A percentile compares a stretch with the other conserved stretches of the same genome.
phyloP scores from a whole-genome alignment of 1,140 invertebrate genomes.

The Probaryconus sp. region DNA sequence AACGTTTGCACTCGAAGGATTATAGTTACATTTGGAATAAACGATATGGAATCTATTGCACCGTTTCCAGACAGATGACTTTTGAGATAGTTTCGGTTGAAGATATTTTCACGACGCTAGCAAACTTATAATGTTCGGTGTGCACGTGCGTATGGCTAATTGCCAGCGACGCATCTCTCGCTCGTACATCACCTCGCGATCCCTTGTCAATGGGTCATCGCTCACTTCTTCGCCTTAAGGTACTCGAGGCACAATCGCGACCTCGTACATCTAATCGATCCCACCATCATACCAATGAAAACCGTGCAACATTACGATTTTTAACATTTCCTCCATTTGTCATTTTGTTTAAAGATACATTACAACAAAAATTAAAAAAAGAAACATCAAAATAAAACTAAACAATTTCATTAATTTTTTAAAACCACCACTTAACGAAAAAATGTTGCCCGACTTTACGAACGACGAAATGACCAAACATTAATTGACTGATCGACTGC shows the following conservation, averaged over 20 bases:
- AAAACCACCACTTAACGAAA: too few relatives aligned
- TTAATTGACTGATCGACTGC: too few relatives aligned
- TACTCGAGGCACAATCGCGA: conserved; percentile 33
- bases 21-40: too few relatives aligned
- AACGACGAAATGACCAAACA: too few relatives aligned
- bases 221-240: conserved; percentile 57
- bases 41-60: too few relatives aligned
- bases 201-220: conserved; percentile 59
- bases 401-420: too few relatives aligned
- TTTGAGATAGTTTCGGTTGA: too few relatives aligned
- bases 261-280: conserved; percentile 52
- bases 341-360: background rate
- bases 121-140: conserved; percentile 31
- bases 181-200: conserved; percentile 57
- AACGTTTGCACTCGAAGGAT: too few relatives aligned
- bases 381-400: conserved; percentile 8
- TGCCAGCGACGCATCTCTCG: conserved; percentile 51
- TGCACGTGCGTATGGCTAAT: conserved; percentile 46
- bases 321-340: conserved; percentile 36
- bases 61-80: too few relatives aligned
- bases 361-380: too few relatives aligned
- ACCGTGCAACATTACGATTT: conserved; percentile 38
- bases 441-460: too few relatives aligned
- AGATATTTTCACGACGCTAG: too few relatives aligned
- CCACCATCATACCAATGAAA: conserved; percentile 34